Conservation (phyloP, 2,113 vertebrate species). For the Ia io region DNA sequence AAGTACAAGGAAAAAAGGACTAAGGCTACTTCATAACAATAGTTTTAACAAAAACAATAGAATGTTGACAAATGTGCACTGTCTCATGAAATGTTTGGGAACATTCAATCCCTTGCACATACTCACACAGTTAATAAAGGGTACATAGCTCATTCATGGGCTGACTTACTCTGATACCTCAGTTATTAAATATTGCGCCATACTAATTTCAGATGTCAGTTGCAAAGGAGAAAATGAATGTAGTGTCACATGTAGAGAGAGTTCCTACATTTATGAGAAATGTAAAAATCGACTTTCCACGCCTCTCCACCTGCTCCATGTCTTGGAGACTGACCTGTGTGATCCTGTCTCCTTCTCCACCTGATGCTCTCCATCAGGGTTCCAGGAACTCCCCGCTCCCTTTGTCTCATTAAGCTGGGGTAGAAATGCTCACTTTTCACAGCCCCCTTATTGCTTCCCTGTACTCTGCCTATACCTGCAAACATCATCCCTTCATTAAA, state of each 20-base stretch:
- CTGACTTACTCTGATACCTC: background rate
- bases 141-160: no score
- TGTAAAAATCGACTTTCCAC: rapidly evolving
- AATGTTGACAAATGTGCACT: background rate
- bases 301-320: rapidly evolving
- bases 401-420: background rate
- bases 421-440: background rate
- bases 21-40: background rate
- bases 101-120: background rate
- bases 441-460: background rate
- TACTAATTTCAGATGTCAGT: background rate
- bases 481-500: background rate
- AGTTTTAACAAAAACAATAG: background rate
- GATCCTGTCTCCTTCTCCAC: background rate
- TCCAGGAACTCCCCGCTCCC: background rate
- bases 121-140: no score
- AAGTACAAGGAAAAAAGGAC: background rate
- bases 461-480: background rate
- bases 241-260: background rate
- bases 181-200: background rate
- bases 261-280: background rate
- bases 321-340: background rate
- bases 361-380: background rate
- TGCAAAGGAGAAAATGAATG: background rate
- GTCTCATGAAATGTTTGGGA: background rate